phyloP scores from a whole-genome alignment of 2,888 invertebrate species.

The Drosophila eohydei region DNA sequence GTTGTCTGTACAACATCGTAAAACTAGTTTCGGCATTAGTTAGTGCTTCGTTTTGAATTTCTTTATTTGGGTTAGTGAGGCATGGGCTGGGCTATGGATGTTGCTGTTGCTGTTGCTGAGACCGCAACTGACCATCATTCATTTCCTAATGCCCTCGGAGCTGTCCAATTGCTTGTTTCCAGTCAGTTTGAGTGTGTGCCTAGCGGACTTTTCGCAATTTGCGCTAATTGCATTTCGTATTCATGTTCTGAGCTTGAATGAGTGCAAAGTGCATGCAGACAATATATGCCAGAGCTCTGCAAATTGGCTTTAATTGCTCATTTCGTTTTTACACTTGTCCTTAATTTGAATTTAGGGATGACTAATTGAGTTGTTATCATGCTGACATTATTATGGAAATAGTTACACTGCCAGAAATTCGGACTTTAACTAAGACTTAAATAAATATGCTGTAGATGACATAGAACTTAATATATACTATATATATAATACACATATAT shows the following conservation, averaged over 20 bases:
- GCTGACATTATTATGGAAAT: neutral
- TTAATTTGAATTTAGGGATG: conserved; percentile 21
- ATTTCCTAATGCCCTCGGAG: conserved; percentile 13
- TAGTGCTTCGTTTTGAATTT: conserved; percentile 37
- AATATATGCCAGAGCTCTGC: conserved; percentile 47
- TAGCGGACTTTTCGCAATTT: conserved; percentile 50
- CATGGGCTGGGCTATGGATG: conserved; percentile 33
- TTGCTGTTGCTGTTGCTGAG: neutral
- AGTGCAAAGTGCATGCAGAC: conserved; percentile 67
- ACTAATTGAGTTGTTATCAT: conserved; percentile 19
- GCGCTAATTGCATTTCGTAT: conserved; percentile 56
- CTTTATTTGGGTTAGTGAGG: conserved; percentile 72
- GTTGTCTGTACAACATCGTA: conserved; percentile 60
- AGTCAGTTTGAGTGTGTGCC: conserved; percentile 18
- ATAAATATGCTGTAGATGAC: too few species aligned
- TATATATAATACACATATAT: too few species aligned
- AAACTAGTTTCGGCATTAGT: conserved; percentile 73
- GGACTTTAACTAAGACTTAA: too few species aligned
- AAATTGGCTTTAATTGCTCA: conserved; percentile 72
- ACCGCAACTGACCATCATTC: conserved; percentile 33
- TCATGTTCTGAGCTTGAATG: conserved; percentile 30
- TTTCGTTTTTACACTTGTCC: conserved; percentile 19
- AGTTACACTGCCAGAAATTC: neutral
- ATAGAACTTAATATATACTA: too few species aligned
- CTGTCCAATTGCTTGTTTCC: conserved; percentile 17